Evolutionary conservation across 2,113 vertebrate genomes (phyloP), one percentile per base, ranked within the genome.

Genomic region (Puffinus mauretanicus): DNA sequence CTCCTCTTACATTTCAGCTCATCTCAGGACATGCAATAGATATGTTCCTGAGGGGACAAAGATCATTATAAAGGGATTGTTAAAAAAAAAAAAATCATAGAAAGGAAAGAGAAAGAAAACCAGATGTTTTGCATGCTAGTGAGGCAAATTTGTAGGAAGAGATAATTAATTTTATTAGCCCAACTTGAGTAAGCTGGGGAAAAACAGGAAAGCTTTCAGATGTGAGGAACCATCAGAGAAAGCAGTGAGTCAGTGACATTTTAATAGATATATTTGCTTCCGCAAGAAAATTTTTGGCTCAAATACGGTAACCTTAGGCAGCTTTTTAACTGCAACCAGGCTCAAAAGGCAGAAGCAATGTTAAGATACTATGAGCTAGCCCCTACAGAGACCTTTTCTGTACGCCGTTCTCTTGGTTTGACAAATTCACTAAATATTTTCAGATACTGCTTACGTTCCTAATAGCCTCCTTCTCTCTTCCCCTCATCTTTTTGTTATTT

Each of bases 241-340:
- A 86, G 29, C 2, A 6, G 38, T 47, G 27, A 69, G 71, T 55
- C 75, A 90, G 46, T 78, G 73, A 75, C 30, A 52, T 82, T 94
- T 55, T 94, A 96, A 95, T 70, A 80, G 85, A 80, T 91, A 9
- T 69, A 84, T 90, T 93, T 97, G 77, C 88, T 97, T 94, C 80
- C 80, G 69, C 89, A 90, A 90, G 84, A 94, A 95, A 93, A 91
- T 65, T 77, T 88, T 36, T 66, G 82, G 54, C 76, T 96, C 66
- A 92, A 60, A 58, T 61, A 40, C 29, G 25, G 62, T 46, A 71
- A 90, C n/a, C 52, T 83, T 61, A 81, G 65, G 82, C 66, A 64
- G 92, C 55, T 71, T 95, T 82, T 90, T 78, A 77, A 86, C 67
- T 75, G 73, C 71, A 96, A n/a, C 47, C 34, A 52, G 27, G 8